These are phyloP conservation scores for Penaeus japonicus DNA, from an alignment of 1,140 invertebrate species.

Conservation along the genomic window DNA sequence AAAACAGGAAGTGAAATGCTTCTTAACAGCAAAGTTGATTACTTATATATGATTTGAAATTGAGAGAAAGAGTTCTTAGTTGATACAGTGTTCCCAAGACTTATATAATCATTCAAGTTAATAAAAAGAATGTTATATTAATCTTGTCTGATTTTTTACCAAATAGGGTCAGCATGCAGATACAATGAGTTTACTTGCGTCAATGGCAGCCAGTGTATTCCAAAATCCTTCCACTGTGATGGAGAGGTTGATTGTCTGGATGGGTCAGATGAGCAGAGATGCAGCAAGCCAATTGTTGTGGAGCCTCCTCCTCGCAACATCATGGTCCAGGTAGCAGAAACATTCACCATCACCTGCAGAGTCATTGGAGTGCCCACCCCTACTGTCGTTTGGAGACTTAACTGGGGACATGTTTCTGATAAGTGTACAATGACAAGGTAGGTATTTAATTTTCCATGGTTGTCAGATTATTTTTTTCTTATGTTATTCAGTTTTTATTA, in stretches of 20 bases:
- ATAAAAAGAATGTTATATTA: too few relatives aligned
- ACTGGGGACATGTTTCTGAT: slow-evolving; percentile 94
- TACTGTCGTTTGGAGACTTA: slow-evolving; percentile 92
- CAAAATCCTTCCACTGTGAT: slow-evolving; percentile 94
- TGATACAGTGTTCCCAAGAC: neutral
- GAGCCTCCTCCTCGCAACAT: slow-evolving; percentile 76
- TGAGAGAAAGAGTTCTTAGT: too few relatives aligned
- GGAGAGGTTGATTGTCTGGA: slow-evolving; percentile 85
- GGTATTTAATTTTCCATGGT: neutral
- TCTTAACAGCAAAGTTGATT: too few relatives aligned
- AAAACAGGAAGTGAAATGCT: too few relatives aligned
- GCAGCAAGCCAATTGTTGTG: slow-evolving; percentile 74
- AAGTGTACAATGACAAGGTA: slow-evolving; percentile 79
- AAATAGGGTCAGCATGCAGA: slow-evolving; percentile 74
- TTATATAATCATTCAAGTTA: neutral
- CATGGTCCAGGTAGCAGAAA: slow-evolving; percentile 74
- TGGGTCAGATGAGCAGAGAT: slow-evolving; percentile 89
- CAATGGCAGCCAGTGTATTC: slow-evolving; percentile 85
- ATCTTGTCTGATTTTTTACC: slow-evolving; percentile 4
- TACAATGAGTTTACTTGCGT: slow-evolving; percentile 84
- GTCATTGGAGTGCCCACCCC: slow-evolving; percentile 90
- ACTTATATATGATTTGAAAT: too few relatives aligned
- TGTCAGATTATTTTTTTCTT: neutral
- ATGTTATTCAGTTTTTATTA: too few relatives aligned
- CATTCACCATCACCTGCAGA: slow-evolving; percentile 81